These are phyloP conservation scores for Caenorhabditis sinica DNA, from an alignment of 2,888 invertebrate species.

Conservation along the genomic window DNA sequence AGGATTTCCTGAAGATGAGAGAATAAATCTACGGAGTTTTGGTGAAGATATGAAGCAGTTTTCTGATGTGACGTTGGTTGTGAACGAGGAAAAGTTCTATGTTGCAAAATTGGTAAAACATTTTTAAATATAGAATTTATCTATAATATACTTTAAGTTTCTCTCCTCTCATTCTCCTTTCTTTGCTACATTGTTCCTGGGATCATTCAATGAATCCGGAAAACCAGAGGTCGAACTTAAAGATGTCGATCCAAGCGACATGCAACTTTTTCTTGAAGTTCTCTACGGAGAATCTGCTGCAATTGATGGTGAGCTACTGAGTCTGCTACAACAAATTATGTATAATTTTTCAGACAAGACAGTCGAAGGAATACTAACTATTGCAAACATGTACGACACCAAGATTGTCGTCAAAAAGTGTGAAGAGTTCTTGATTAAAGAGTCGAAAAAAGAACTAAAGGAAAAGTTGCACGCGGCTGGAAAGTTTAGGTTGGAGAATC, in stretches of 20 bases:
- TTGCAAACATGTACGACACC: not conserved
- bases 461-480: not conserved
- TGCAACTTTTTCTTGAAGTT: not conserved
- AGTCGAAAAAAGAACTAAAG: not conserved
- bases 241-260: not conserved
- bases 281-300: not conserved
- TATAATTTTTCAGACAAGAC: not conserved
- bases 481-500: too few species aligned
- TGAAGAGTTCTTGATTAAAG: not conserved
- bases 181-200: not conserved
- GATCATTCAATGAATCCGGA: not conserved
- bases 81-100: constrained; percentile 22
- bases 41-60: not conserved
- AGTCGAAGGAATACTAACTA: not conserved
- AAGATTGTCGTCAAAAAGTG: not conserved
- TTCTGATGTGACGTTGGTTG: not conserved
- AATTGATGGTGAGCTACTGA: constrained; percentile 10
- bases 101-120: not conserved
- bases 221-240: not conserved
- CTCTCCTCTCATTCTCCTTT: not conserved
- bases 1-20: not conserved
- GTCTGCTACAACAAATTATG: not conserved
- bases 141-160: too few species aligned
- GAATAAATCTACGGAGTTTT: too few species aligned
- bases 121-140: too few species aligned